Evolutionary conservation across 2,113 vertebrate species (phyloP).

Genomic region (Canis aureus): DNA sequence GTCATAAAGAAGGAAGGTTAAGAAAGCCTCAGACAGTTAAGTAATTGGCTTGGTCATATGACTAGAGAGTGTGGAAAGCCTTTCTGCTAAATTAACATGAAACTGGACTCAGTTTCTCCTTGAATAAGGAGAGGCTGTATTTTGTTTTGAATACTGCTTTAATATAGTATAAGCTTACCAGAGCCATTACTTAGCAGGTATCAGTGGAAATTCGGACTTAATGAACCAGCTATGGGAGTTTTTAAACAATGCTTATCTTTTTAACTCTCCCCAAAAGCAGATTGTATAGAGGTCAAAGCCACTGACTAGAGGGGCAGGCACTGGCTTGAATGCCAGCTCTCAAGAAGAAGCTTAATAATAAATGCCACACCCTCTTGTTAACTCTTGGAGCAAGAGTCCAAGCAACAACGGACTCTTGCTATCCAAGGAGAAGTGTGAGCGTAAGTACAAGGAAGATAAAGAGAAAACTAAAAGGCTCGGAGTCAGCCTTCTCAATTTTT

Average conservation of each 20-base stretch:
- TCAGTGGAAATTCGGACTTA: not conserved
- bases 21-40: not conserved
- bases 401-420: not conserved
- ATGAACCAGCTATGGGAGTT: not conserved
- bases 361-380: not conserved
- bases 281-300: not conserved
- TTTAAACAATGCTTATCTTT: not conserved
- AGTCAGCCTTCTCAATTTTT: not conserved
- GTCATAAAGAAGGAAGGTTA: not conserved
- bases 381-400: too few relatives aligned
- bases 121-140: not conserved
- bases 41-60: not conserved
- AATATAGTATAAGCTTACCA: not conserved
- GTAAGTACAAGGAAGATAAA: not conserved
- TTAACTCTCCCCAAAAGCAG: not conserved
- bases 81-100: not conserved
- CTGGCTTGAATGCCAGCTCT: not conserved
- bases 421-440: not conserved
- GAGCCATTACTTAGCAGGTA: not conserved
- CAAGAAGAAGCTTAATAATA: not conserved
- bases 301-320: not conserved
- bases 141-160: not conserved
- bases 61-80: not conserved
- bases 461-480: not conserved
- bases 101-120: not conserved